These are phyloP conservation scores for Oreotragus oreotragus DNA, from an alignment of 2,113 vertebrate genomes.

Conservation along the genomic window DNA sequence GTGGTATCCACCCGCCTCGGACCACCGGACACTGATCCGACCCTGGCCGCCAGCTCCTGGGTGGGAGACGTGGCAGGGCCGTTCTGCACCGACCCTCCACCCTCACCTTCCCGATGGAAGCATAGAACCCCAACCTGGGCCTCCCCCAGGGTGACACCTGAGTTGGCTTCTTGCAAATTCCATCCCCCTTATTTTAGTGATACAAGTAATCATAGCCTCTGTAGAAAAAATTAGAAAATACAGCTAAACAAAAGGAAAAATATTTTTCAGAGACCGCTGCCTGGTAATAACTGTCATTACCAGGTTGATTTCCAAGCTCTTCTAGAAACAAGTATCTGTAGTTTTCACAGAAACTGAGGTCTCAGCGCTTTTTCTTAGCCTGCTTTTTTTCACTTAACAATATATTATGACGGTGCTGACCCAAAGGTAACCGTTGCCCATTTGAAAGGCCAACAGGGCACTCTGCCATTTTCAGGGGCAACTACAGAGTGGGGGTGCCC, in stretches of 20 bases:
- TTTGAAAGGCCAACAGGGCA: neutral
- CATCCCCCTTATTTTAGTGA: neutral
- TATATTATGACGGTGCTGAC: neutral
- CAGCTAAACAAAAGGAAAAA: neutral
- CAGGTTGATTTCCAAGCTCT: neutral
- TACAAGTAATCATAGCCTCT: neutral
- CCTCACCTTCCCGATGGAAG: neutral
- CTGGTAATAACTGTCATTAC: neutral
- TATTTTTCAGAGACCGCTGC: neutral
- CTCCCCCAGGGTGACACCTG: rapidly evolving
- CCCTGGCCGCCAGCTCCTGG: neutral
- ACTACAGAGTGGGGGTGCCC: no score
- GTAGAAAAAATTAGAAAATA: neutral
- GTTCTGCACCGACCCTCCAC: neutral
- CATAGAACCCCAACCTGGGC: rapidly evolving
- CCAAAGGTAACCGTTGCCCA: neutral
- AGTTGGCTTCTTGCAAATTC: neutral
- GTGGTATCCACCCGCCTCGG: neutral
- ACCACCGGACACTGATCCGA: neutral
- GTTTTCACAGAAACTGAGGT: neutral
- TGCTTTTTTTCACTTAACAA: neutral
- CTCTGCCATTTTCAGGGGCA: neutral
- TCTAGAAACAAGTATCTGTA: neutral
- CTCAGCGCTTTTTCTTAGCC: neutral
- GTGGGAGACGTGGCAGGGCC: rapidly evolving